phyloP scores from a whole-genome alignment of 2,888 invertebrate species.

The Toxonevra muliebris region DNA sequence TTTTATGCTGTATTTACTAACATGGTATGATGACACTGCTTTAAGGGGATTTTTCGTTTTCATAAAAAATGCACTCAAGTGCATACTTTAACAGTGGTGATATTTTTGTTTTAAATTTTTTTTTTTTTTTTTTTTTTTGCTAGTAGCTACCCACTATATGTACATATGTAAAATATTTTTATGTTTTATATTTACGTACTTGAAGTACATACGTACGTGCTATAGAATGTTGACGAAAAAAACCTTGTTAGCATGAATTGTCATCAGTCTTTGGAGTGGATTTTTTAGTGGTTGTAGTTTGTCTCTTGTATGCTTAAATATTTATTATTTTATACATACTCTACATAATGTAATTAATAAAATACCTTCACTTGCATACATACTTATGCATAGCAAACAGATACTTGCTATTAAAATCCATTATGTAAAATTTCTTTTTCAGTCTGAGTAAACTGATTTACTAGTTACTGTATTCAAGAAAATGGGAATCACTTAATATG shows the following conservation, averaged over 20 bases:
- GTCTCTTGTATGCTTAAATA: too few relatives aligned
- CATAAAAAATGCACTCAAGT: constrained; percentile 19
- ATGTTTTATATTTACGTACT: constrained; percentile 20
- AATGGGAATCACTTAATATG: too few relatives aligned
- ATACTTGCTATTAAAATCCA: too few relatives aligned
- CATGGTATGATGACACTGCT: not conserved
- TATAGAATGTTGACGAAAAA: constrained; percentile 32
- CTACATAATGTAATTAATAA: too few relatives aligned
- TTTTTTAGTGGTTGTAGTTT: constrained; percentile 21
- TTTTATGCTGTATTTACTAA: not conserved
- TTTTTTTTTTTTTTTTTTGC: not conserved
- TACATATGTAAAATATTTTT: constrained; percentile 14
- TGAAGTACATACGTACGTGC: constrained; percentile 28
- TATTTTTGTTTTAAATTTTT: constrained; percentile 15
- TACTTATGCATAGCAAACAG: too few relatives aligned
- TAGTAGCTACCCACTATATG: not conserved
- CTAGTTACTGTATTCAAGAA: too few relatives aligned
- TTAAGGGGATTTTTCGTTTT: constrained; percentile 12
- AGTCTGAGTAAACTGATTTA: too few relatives aligned
- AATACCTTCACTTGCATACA: too few relatives aligned
- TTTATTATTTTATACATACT: too few relatives aligned
- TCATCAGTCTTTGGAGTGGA: not conserved
- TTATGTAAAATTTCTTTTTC: too few relatives aligned
- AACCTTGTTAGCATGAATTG: too few relatives aligned
- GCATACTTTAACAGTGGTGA: constrained; percentile 17